Percentiles rank a stretch among this genome's conserved stretches.
phyloP scores from a whole-genome alignment of 2,888 invertebrate species.

The Agonopterix arenella region DNA sequence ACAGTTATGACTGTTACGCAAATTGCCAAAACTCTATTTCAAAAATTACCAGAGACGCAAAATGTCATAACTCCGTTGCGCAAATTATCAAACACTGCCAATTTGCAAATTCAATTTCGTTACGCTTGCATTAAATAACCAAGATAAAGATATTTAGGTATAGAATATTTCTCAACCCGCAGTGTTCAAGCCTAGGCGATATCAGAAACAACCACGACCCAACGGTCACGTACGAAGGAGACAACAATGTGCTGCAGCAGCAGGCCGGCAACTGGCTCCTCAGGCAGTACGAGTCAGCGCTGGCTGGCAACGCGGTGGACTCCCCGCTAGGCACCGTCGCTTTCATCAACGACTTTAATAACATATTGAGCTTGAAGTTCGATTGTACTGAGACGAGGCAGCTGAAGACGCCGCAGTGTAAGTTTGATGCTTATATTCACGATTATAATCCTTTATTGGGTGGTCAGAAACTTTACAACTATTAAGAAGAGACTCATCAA shows the following conservation, averaged over 20 bases:
- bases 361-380: slow-evolving; percentile 29
- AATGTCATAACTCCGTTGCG: too few relatives aligned
- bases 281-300: slow-evolving; percentile 78
- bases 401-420: slow-evolving; percentile 47
- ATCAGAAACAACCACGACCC: slow-evolving; percentile 92
- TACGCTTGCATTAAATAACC: too few relatives aligned
- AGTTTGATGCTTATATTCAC: slow-evolving; percentile 20
- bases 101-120: too few relatives aligned
- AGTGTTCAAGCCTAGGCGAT: slow-evolving; percentile 90
- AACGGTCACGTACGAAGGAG: slow-evolving; percentile 94
- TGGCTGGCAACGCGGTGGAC: slow-evolving; percentile 59
- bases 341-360: slow-evolving; percentile 71
- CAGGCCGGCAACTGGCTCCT: slow-evolving; percentile 93
- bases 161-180: slow-evolving; percentile 3
- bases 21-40: too few relatives aligned
- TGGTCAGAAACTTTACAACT: too few relatives aligned
- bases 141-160: too few relatives aligned
- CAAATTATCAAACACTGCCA: too few relatives aligned
- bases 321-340: slow-evolving; percentile 84
- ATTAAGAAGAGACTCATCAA: too few relatives aligned
- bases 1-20: too few relatives aligned
- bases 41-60: too few relatives aligned
- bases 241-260: slow-evolving; percentile 94
- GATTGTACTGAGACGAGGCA: slow-evolving; percentile 30
- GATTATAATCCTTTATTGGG: too few relatives aligned